Evolutionary conservation across 2,113 vertebrate species (phyloP).

Genomic region (Thymallus thymallus): DNA sequence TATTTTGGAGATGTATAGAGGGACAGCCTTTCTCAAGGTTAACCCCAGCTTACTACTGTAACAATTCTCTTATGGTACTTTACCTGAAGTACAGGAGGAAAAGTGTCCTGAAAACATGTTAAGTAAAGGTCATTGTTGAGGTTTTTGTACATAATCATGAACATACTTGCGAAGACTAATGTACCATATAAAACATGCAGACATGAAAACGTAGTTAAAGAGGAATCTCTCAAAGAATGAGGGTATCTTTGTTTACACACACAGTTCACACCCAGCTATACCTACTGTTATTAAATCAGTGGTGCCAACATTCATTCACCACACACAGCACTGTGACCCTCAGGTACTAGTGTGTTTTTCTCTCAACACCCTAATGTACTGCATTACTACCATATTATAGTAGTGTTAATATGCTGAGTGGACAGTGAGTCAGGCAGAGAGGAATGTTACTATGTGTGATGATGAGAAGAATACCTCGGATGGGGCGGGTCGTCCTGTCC

Average conservation of each 20-base stretch:
- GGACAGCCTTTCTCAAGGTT: constrained; percentile 11
- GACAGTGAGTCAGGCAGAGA: constrained; percentile 59
- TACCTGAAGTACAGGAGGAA: neutral
- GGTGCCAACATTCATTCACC: constrained; percentile 20
- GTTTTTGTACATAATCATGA: neutral
- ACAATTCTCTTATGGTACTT: neutral
- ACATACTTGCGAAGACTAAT: neutral
- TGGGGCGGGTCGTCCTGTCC: neutral
- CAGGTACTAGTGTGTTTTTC: too few species aligned
- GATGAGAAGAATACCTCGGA: neutral
- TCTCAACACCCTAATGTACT: too few species aligned
- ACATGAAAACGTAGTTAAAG: neutral
- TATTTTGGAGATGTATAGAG: constrained; percentile 3
- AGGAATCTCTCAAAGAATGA: too few species aligned
- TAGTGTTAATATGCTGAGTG: constrained; percentile 50
- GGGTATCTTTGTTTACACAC: neutral
- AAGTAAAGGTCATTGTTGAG: too few species aligned
- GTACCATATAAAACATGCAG: neutral
- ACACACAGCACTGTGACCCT: constrained; percentile 31
- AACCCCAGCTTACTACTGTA: neutral
- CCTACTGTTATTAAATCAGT: too few species aligned
- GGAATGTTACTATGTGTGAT: constrained; percentile 22
- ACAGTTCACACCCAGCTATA: neutral
- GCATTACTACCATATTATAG: constrained; percentile 6
- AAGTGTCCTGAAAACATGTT: neutral